Conservation (phyloP, 2,888 invertebrate species). For the Aradus depressus region DNA sequence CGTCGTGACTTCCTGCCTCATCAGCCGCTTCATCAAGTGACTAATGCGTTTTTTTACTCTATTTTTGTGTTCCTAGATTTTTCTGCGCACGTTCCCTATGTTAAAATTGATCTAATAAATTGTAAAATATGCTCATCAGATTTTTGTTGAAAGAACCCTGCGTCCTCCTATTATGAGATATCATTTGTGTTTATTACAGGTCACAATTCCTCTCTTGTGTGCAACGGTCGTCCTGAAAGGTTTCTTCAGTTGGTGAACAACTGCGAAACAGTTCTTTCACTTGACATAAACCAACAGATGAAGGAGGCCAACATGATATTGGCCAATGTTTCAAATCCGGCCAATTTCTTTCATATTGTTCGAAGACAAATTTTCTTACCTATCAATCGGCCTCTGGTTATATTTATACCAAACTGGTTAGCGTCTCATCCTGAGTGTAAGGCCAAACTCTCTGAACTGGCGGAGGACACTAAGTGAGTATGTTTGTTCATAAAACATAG, state of each 20-base stretch:
- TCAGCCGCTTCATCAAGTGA: too few relatives aligned
- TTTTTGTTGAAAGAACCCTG: too few relatives aligned
- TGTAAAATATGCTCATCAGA: too few relatives aligned
- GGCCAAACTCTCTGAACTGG: slow-evolving; percentile 58
- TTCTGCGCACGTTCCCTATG: too few relatives aligned
- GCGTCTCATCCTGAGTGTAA: slow-evolving; percentile 63
- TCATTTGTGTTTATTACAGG: slow-evolving; percentile 1
- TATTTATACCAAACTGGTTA: slow-evolving; percentile 67
- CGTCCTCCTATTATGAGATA: too few relatives aligned
- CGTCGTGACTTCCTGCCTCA: too few relatives aligned
- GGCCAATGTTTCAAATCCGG: slow-evolving; percentile 62
- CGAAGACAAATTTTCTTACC: slow-evolving; percentile 64
- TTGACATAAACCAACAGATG: slow-evolving; percentile 44
- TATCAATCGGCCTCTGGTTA: slow-evolving; percentile 66
- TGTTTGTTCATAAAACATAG: too few relatives aligned
- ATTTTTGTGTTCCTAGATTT: too few relatives aligned
- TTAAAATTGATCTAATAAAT: too few relatives aligned
- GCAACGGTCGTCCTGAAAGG: slow-evolving; percentile 49
- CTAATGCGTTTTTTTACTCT: too few relatives aligned
- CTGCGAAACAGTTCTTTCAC: slow-evolving; percentile 44
- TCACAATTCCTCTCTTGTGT: slow-evolving; percentile 52
- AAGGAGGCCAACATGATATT: slow-evolving; percentile 38
- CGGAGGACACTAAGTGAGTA: slow-evolving; percentile 43
- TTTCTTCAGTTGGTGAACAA: slow-evolving; percentile 57
- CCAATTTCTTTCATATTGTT: slow-evolving; percentile 66